Evolutionary conservation across 2,113 vertebrate species (phyloP).

Genomic region (Tretioscincus oriximinensis): DNA sequence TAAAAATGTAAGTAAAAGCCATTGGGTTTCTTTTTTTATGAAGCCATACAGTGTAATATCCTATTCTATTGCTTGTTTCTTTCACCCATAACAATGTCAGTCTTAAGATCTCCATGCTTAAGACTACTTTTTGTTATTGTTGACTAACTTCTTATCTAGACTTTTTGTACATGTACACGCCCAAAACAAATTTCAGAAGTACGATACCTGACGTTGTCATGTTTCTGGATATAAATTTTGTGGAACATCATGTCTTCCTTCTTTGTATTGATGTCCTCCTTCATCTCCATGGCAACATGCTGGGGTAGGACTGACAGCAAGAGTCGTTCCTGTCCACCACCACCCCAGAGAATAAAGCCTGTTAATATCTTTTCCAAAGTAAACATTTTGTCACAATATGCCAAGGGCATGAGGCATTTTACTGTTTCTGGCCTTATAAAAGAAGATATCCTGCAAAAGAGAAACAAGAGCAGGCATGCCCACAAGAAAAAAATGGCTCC

Average conservation of each 20-base stretch:
- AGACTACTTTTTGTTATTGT: neutral
- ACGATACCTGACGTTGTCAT: slow-evolving; percentile 92
- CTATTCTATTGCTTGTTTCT: neutral
- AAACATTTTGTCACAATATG: neutral
- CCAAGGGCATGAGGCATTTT: neutral
- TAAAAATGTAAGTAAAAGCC: neutral
- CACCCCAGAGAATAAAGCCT: slow-evolving; percentile 10
- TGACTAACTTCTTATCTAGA: neutral
- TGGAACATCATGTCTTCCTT: slow-evolving; percentile 99
- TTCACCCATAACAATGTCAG: neutral
- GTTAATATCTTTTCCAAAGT: fast-evolving
- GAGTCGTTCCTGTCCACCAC: slow-evolving; percentile 84
- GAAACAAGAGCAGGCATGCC: neutral
- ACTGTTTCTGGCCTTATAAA: neutral
- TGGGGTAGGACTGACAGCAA: slow-evolving; percentile 93
- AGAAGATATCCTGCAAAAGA: neutral
- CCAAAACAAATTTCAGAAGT: neutral
- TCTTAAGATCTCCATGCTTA: neutral
- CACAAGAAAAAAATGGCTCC: neutral
- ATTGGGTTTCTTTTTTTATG: neutral
- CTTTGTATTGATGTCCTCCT: slow-evolving; percentile 97
- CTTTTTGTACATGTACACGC: neutral
- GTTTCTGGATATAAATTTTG: slow-evolving; percentile 98
- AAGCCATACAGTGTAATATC: neutral
- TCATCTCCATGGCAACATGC: slow-evolving; percentile 99